Base-by-base conservation (phyloP, 2,888 invertebrate genomes). In the Chironomus tentans region DNA sequence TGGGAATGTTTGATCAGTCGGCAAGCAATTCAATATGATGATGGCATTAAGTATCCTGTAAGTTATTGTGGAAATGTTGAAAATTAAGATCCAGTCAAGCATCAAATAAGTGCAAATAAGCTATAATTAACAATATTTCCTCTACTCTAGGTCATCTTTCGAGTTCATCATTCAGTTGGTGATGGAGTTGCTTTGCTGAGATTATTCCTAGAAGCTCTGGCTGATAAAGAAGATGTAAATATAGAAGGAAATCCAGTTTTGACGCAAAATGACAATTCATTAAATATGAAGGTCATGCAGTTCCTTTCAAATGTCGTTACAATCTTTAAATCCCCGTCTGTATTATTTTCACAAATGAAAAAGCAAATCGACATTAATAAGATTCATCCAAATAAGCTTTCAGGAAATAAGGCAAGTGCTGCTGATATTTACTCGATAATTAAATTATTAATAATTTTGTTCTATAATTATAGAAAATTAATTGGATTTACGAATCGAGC, bases 81-180 rank as follows among this genome's bases (percentile, higher is more conserved):
- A 68, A 28, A 78, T 61, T 77, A 3, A n/a, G n/a, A n/a, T n/a
- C n/a, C n/a, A n/a, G n/a, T n/a, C n/a, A n/a, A n/a, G n/a, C n/a
- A n/a, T n/a, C n/a, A n/a, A n/a, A n/a, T n/a, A n/a, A n/a, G n/a
- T n/a, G n/a, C n/a, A n/a, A n/a, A n/a, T 24, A 24, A 24, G 22
- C 28, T 28, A 28, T 4, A 28, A 28, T 13, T 6, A 50, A 13
- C 3, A 50, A 4, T 12, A 46, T 47, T 38, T 12, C 22, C 22
- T 48, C 21, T 22, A 48, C 65, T 46, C 12, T 86, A 86, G 1
- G 81, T 88, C 47, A 79, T 88, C 76, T 85, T 87, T 78, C 84
- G 87, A 77, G 82, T 87, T 74, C 87, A 88, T 79, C 87, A 88
- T 80, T 83, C 86, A 4, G 79, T 88, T 0, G 87, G 87, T 1